Conservation (phyloP, 2,888 invertebrate genomes). For the Heliconius cydno region DNA sequence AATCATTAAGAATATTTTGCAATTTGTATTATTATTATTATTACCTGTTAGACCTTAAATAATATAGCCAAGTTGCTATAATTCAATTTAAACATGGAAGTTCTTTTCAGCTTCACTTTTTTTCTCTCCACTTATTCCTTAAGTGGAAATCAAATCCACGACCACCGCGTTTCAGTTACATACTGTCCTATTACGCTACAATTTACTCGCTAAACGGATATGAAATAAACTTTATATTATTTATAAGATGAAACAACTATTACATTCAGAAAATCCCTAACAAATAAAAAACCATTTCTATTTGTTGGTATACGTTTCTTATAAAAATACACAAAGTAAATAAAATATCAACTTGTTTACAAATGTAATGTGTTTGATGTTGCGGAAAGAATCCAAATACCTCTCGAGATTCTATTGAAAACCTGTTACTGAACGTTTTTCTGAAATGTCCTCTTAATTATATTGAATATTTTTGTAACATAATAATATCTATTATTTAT, state of each 20-base stretch:
- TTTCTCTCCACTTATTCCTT: too few species aligned
- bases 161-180: not conserved
- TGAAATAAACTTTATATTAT: not conserved
- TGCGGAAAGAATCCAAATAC: not conserved
- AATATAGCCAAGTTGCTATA: not conserved
- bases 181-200: not conserved
- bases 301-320: not conserved
- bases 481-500: too few species aligned
- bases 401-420: conserved; percentile 10
- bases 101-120: too few species aligned
- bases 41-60: too few species aligned
- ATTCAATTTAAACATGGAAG: not conserved
- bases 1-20: too few species aligned
- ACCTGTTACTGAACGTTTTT: not conserved
- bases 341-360: conserved; percentile 11
- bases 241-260: not conserved
- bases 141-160: not conserved
- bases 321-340: conserved; percentile 6
- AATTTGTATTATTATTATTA: too few species aligned
- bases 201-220: too few species aligned
- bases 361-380: conserved; percentile 21
- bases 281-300: not conserved
- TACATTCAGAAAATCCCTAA: not conserved
- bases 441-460: not conserved
- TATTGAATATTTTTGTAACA: not conserved